Evolutionary conservation across 2,113 vertebrate species (phyloP).

Genomic region (Neolamprologus kungweensis): DNA sequence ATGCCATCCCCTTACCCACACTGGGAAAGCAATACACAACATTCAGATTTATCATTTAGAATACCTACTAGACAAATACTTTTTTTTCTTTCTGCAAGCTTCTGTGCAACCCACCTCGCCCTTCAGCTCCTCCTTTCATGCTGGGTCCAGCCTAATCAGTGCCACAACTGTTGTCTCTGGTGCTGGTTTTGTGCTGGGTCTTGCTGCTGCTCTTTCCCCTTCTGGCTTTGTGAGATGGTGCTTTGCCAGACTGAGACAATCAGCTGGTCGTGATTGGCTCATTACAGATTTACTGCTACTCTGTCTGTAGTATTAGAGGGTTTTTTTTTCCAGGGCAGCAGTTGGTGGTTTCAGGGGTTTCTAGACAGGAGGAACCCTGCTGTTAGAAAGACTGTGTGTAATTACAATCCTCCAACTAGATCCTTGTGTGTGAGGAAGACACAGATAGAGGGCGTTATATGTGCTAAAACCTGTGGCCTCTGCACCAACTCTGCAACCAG

Average conservation of each 20-base stretch:
- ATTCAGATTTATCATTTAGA: not conserved
- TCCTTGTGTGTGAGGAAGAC: not conserved
- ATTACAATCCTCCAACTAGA: not conserved
- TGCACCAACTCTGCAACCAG: not conserved
- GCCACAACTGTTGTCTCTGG: not conserved
- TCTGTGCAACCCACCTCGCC: not conserved
- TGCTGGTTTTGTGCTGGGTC: not conserved
- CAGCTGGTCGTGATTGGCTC: not conserved
- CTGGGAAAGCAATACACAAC: not conserved
- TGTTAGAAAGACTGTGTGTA: conserved; percentile 2
- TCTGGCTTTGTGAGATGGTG: not conserved
- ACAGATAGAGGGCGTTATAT: not conserved
- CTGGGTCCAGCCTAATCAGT: not conserved
- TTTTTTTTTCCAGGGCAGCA: not conserved
- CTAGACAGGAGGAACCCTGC: not conserved
- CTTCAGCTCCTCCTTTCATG: not conserved
- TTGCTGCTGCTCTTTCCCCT: not conserved
- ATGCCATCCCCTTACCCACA: not conserved
- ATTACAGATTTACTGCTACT: not conserved
- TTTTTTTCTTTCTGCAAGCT: not conserved
- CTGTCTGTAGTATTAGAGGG: not conserved
- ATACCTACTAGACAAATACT: not conserved
- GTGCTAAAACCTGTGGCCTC: not conserved
- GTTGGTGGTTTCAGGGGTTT: conserved; percentile 6
- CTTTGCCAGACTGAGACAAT: not conserved